Evolutionary conservation across 2,888 invertebrate genomes (phyloP), one percentile per base, ranked within the genome.

Genomic region (Byasa hedistus): DNA sequence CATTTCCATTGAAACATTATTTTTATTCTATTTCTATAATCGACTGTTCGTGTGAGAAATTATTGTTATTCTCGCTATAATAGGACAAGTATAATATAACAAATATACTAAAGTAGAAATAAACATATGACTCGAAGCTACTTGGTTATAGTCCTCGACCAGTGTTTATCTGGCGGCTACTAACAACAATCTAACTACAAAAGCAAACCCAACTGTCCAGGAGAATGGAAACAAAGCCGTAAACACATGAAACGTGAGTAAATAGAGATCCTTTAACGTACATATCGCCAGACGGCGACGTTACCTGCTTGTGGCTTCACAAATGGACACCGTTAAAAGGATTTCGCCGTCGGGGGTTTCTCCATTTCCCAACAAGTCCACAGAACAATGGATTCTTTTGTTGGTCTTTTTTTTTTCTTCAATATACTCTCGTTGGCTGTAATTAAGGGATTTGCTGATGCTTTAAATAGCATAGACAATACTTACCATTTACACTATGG

Each of bases 321-420:
- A 74, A 73, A 72, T 66, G 74, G 74, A 74, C 74, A 72, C 75
- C 73, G 78, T 76, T 79, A 78, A 75, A 78, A 69, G 78, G 76
- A 80, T 80, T 79, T 76, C 72, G 72, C 67, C 73, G 76, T 75
- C 72, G 75, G 71, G 70, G 76, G 75, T 76, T 79, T 78, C 73
- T 76, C 75, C 36, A 64, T 19, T 22, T 36, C 54, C 55, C 48
- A 39, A 61, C 69, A 62, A 67, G 65, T 63, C 61, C 57, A 57
- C 65, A 64, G 69, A 71, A 73, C 70, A 73, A 75, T 70, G 70
- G 32, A 63, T 36, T 51, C 69, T 65, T 69, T 71, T 70, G 57
- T 61, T 12, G 54, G 19, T 19, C n/a, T n/a, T 48, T 19, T 48
- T 44, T 44, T 61, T 59, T 23, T 57, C 44, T 27, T 52, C 27